Percentiles rank a stretch among this genome's conserved stretches.
These are phyloP conservation scores for Lepus oiostolus DNA, from an alignment of 2,797 vertebrate genomes.

Conservation along the genomic window DNA sequence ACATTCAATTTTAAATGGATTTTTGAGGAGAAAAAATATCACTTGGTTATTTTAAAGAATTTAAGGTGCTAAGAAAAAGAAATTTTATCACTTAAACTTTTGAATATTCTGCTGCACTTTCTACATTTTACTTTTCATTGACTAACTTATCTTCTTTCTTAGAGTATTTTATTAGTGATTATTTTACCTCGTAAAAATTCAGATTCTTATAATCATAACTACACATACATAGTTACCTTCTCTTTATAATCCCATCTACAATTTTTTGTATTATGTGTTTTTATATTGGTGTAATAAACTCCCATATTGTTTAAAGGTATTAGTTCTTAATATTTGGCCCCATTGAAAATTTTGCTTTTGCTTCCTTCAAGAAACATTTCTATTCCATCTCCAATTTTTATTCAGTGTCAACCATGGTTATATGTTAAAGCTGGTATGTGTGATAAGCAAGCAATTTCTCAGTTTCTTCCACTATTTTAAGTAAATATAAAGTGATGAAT, in stretches of 20 bases:
- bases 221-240: not conserved
- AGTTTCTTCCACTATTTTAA: constrained; percentile 21
- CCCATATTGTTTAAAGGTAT: not conserved
- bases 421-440: not conserved
- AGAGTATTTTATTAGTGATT: not conserved
- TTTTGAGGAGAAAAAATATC: constrained; percentile 39
- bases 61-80: constrained; percentile 64
- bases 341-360: not conserved
- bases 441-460: constrained; percentile 18
- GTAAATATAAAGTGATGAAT: not conserved
- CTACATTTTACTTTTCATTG: constrained; percentile 44
- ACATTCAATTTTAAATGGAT: constrained; percentile 65
- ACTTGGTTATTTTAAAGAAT: constrained; percentile 72
- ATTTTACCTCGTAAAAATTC: constrained; percentile 44
- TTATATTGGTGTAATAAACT: not conserved
- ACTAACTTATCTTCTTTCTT: constrained; percentile 7
- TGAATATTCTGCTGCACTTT: constrained; percentile 47
- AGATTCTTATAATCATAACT: not conserved
- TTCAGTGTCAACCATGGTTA: not conserved
- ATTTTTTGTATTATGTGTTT: not conserved
- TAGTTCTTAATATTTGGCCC: not conserved
- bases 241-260: constrained; percentile 8
- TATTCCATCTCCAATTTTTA: not conserved
- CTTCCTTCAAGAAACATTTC: constrained; percentile 45
- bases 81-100: constrained; percentile 42